Base-by-base conservation (phyloP, 2,113 vertebrate genomes). In the Isichthys henryi region DNA sequence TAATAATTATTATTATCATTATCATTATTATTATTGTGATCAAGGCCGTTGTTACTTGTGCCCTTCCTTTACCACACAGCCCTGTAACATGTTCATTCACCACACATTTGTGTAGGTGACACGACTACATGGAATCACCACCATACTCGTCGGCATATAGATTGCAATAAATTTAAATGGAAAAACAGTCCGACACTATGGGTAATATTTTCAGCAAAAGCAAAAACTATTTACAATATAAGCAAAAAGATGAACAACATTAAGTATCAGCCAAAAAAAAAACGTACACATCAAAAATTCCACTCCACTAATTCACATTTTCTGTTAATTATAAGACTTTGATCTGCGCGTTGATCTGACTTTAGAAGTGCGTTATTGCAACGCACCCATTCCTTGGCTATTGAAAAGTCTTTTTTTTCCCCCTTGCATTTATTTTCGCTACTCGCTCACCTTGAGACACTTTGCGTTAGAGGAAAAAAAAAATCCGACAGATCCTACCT, bases 401-500 rank as follows among this genome's bases (percentile, higher is more conserved):
- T 80, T 80, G 31, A 35, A 48, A 74, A 50, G 11, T 31, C 15
- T 6, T 31, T 31, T 50, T 21, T 88, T 39, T n/a, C n/a, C n/a
- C n/a, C n/a, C 19, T 7, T 23, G 31, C 7, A 62, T 39, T 87
- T 87, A 10, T 48, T 88, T n/a, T 23, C 10, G n/a, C 2, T 43
- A 23, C 49, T 84, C 48, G 52, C 77, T 62, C 50, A 56, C 39
- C 49, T 83, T 46, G 13, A 83, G 3, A 0, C 49, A 62, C 23
- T 84, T 58, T 6, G 21, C 7, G 13, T 17, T 31, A 43, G 0
- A 9, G 17, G 31, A 31, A 31, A 80, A 31, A 31, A 3, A 27
- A 10, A 82, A 80, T 21, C 21, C 85, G 45, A 74, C 35, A 58
- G 3, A 31, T 92, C 95, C 90, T 92, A 95, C 95, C 95, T 95